Percentiles rank a stretch among this genome's conserved stretches.
These are phyloP conservation scores for Scomber colias DNA, from an alignment of 2,113 vertebrate genomes.

Conservation along the genomic window DNA sequence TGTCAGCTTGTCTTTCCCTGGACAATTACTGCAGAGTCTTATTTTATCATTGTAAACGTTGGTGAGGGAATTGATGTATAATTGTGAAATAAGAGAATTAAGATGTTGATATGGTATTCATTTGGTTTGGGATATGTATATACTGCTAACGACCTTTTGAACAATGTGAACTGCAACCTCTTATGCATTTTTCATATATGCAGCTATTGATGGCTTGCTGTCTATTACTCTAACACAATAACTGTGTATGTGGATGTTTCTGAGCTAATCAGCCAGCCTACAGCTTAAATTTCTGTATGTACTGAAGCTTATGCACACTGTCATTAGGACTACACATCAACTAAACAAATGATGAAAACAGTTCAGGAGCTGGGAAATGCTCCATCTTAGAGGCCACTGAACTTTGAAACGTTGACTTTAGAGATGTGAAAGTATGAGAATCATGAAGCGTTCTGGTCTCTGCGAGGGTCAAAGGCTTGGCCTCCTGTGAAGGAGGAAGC, in stretches of 20 bases:
- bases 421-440: slow-evolving; percentile 49
- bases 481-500: slow-evolving; percentile 69
- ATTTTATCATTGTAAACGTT: no score
- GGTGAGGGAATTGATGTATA: not conserved
- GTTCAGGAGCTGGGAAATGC: slow-evolving; percentile 52
- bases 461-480: slow-evolving; percentile 75
- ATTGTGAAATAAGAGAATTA: not conserved
- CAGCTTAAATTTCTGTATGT: not conserved
- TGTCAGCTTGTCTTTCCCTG: not conserved
- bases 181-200: not conserved
- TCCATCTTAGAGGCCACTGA: slow-evolving; percentile 62
- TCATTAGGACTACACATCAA: slow-evolving; percentile 31
- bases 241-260: slow-evolving; percentile 10
- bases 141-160: not conserved
- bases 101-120: no score
- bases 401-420: slow-evolving; percentile 59
- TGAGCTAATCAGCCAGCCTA: slow-evolving; percentile 12
- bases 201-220: not conserved
- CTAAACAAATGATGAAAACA: slow-evolving; percentile 51
- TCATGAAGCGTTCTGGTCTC: slow-evolving; percentile 68
- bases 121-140: not conserved
- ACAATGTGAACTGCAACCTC: not conserved
- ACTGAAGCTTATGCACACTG: slow-evolving; percentile 10
- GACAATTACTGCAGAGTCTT: not conserved
- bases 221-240: slow-evolving; percentile 13